Evolutionary conservation across 2,113 vertebrate species (phyloP), one percentile per base, ranked within the genome.

Genomic region (Chitala chitala): DNA sequence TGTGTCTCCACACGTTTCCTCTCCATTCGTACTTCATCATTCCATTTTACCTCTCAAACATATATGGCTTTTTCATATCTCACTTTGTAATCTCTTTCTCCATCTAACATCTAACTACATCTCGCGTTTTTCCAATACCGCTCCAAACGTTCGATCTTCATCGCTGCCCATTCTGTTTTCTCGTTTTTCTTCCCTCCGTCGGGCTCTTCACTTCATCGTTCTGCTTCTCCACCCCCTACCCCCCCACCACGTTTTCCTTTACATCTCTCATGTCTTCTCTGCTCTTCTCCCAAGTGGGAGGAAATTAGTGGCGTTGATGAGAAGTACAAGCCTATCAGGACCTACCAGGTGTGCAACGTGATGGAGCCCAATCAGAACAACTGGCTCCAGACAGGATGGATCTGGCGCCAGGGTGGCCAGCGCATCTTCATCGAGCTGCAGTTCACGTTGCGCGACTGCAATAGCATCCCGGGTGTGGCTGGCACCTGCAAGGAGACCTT

Each of bases 401-500:
- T 99, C 64, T 78, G 91, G 3, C 87, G 96, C 0, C 91, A 87
- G 0, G 90, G 91, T 0, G 96, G 94, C 69, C 95, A 98, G 84
- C 91, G 96, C 80, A 98, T 99, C 80, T 99, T 97, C 44, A 92
- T 99, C 38, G 96, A 99, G 87, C 91, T 99, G 1, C 95, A 99
- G 85, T 99, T 99, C 89, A 99, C 96, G 0, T 87, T 98, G 78
- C 80, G 96, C 0, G 96, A 99, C 87, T 99, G 96, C 87, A 96
- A 97, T 90, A 98, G 95, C 90, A 99, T 99, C 82, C 96, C 96
- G 0, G 96, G 96, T 0, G 94, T 97, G 51, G 91, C 82, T 0
- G 94, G 94, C 48, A 96, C 94, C 72, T 99, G 96, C 89, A 99
- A 98, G 82, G 96, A 99, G 89, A 99, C 96, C 15, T 99, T 99